Base-by-base conservation (phyloP, 1,140 invertebrate genomes). In the Tetramorium parvispinum region DNA sequence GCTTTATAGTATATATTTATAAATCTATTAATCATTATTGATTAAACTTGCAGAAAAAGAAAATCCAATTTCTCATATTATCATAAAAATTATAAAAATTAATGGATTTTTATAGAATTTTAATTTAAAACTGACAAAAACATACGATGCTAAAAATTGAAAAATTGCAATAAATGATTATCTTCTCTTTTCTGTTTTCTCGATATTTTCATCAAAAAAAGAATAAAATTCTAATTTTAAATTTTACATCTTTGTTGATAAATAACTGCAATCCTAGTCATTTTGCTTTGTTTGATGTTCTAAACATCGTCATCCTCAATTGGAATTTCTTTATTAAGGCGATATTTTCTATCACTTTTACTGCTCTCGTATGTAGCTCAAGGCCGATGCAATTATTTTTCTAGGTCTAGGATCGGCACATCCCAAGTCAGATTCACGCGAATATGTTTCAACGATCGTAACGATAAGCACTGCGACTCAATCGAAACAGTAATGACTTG, bases 251-350 rank as follows among this genome's bases (percentile, higher is more conserved):
- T 70, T 70, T 24, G 3, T 24, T 21, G 6, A 3, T 18, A 40
- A 16, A 66, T n/a, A 16, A 51, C n/a, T 70, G 3, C 16, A 55
- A 32, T 40, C 4, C 3, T 40, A 32, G n/a, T 43, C 8, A 57
- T 18, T 59, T 37, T 2, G 27, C 27, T 76, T 40, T 40, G 37
- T 24, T 46, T 61, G 18, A 65, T 40, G 13, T 78, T 78, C 13
- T 65, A 68, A 66, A 46, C 10, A 43, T 37, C 40, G 13, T 68
- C n/a, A 81, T 59, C 10, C 24, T 51, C 65, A 46, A 81, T 68
- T 81, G 27, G n/a, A 81, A 81, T 86, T 86, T 86, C 57, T 81
- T 46, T 70, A 86, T 86, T 46, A 81, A 86, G 43, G 49, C 13
- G 8, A 27, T 40, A 40, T 13, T 66, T 61, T 40, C n/a, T 68